These are phyloP conservation scores for Chrysolophus pictus DNA, from an alignment of 2,797 vertebrate species.

Conservation along the genomic window DNA sequence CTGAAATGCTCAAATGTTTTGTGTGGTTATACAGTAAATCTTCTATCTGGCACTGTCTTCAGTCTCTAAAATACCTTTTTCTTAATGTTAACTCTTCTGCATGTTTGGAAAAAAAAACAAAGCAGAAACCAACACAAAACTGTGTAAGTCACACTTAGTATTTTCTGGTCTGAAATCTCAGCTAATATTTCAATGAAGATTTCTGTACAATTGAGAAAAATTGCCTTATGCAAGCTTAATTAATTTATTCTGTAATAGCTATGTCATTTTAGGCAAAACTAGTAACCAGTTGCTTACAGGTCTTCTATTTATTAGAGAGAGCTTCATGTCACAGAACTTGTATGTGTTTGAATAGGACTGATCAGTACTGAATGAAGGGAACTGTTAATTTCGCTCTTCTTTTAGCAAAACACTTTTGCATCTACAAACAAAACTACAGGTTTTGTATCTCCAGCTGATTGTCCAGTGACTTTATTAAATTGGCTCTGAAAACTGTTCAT, in stretches of 20 bases:
- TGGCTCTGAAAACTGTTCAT: not conserved
- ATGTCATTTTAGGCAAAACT: not conserved
- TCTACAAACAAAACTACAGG: not conserved
- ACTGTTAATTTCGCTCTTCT: not conserved
- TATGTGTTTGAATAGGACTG: not conserved
- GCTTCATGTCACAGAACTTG: not conserved
- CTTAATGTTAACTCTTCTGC: not conserved
- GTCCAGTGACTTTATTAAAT: not conserved
- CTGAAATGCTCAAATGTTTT: not conserved
- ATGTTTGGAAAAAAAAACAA: not conserved
- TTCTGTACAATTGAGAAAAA: not conserved
- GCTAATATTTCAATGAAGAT: not conserved
- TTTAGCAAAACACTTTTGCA: not conserved
- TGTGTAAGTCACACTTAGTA: not conserved
- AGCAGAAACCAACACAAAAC: not conserved
- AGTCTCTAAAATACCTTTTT: not conserved
- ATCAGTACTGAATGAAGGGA: not conserved
- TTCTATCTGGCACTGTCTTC: not conserved
- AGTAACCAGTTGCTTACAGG: not conserved
- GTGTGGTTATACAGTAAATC: not conserved
- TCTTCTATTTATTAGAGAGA: not conserved
- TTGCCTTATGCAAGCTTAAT: not conserved
- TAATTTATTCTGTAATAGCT: slow-evolving; percentile 28
- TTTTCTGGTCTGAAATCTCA: slow-evolving; percentile 5
- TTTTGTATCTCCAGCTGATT: not conserved